A percentile compares a stretch with the other conserved stretches of the same genome.
Conservation (phyloP, 2,888 invertebrate species). For the Blera fallax region DNA sequence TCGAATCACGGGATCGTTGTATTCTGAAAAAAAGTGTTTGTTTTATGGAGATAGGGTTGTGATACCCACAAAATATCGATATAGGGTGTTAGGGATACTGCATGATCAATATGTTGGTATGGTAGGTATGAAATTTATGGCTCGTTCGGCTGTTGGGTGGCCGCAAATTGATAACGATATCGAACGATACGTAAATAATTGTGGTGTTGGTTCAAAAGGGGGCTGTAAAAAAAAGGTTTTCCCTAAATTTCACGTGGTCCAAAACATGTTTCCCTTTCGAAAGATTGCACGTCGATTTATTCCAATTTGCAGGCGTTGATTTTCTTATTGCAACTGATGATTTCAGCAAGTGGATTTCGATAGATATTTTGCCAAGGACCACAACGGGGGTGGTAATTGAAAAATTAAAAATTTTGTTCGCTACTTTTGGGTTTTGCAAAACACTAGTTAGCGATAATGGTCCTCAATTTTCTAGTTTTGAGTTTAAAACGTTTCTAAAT, state of each 20-base stretch:
- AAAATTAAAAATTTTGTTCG: background rate
- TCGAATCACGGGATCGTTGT: background rate
- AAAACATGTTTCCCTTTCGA: background rate
- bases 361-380: background rate
- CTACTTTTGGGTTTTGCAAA: slow-evolving; percentile 2
- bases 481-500: background rate
- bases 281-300: background rate
- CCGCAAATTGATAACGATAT: too few species aligned
- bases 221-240: background rate
- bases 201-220: background rate
- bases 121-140: background rate
- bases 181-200: background rate
- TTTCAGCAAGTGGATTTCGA: background rate
- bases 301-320: background rate
- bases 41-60: slow-evolving; percentile 35
- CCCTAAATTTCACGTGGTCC: background rate
- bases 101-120: background rate
- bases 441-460: background rate
- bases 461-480: background rate
- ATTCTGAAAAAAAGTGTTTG: background rate
- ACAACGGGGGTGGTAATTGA: background rate
- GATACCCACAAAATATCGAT: background rate
- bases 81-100: background rate
- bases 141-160: background rate
- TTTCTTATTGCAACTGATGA: background rate